Percentiles rank a stretch among this genome's conserved stretches.
phyloP scores from a whole-genome alignment of 2,797 vertebrate species.

The Scomberomorus guttatus region DNA sequence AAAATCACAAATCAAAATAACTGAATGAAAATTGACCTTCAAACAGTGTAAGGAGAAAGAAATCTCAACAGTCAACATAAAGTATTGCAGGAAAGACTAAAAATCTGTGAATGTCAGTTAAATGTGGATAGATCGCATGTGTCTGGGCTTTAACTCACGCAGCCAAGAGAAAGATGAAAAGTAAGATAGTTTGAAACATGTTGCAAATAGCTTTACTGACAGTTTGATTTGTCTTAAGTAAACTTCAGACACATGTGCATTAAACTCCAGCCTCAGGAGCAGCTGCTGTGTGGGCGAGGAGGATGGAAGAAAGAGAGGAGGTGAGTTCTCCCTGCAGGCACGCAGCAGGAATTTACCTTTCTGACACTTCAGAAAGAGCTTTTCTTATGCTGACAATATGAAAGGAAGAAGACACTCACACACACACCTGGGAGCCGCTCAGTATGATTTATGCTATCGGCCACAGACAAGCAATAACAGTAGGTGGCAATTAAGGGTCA shows the following conservation, averaged over 20 bases:
- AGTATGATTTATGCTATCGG: too few relatives aligned
- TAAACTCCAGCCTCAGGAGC: conserved; percentile 1
- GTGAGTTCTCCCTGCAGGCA: not conserved
- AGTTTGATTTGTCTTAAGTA: not conserved
- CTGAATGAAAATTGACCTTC: too few relatives aligned
- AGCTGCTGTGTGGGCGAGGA: not conserved
- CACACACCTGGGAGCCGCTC: too few relatives aligned
- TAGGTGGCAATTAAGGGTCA: too few relatives aligned
- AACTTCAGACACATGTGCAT: conserved; percentile 3
- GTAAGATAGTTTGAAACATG: not conserved
- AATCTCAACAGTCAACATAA: too few relatives aligned
- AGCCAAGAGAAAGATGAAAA: not conserved
- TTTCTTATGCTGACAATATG: not conserved
- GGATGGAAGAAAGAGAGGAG: not conserved
- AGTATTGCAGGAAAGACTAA: too few relatives aligned
- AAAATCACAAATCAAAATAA: too few relatives aligned
- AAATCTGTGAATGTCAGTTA: too few relatives aligned
- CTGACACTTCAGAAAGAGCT: not conserved
- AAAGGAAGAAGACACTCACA: not conserved
- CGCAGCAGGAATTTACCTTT: not conserved
- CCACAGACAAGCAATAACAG: too few relatives aligned
- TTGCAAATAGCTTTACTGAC: not conserved
- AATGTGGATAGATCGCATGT: not conserved
- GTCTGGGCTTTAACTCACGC: not conserved
- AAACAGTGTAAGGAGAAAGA: too few relatives aligned